Conservation (phyloP, 2,888 invertebrate genomes). For the Dioctria linearis region DNA sequence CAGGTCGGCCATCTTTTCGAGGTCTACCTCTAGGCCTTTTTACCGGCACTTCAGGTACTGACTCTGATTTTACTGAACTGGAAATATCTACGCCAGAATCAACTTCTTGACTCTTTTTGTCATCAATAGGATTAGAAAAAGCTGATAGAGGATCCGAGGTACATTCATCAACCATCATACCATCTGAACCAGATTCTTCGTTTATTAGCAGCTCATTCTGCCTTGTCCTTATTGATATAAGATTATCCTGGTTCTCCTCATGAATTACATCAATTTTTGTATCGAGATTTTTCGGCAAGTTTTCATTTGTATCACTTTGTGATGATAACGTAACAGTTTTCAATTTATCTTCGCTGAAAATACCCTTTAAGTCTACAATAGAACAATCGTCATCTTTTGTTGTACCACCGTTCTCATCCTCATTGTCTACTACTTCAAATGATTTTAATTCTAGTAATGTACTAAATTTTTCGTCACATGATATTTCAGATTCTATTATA, state of each 20-base stretch:
- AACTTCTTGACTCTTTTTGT: constrained; percentile 44
- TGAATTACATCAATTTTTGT: constrained; percentile 71
- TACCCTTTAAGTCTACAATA: constrained; percentile 1
- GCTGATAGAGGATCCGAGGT: constrained; percentile 56
- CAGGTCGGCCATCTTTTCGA: constrained; percentile 56
- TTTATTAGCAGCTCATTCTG: constrained; percentile 62
- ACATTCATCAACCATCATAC: constrained; percentile 66
- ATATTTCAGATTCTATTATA: constrained; percentile 41
- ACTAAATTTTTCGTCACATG: constrained; percentile 37
- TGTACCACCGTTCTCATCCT: not conserved
- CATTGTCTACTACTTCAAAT: constrained; percentile 14
- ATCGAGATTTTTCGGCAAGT: constrained; percentile 59
- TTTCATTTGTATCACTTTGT: constrained; percentile 34
- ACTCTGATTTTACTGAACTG: constrained; percentile 54
- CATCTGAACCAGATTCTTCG: constrained; percentile 71
- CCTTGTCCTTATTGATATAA: constrained; percentile 48
- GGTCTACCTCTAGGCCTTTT: constrained; percentile 59
- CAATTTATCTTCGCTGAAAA: constrained; percentile 9
- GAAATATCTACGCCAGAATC: constrained; percentile 58
- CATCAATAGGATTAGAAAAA: constrained; percentile 54
- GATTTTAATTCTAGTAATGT: constrained; percentile 30
- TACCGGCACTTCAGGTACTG: constrained; percentile 48
- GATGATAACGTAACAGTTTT: constrained; percentile 12
- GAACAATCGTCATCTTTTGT: not conserved
- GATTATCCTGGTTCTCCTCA: constrained; percentile 65